Evolutionary conservation across 2,113 vertebrate species (phyloP), one percentile per base, ranked within the genome.

Genomic region (Astur gentilis): DNA sequence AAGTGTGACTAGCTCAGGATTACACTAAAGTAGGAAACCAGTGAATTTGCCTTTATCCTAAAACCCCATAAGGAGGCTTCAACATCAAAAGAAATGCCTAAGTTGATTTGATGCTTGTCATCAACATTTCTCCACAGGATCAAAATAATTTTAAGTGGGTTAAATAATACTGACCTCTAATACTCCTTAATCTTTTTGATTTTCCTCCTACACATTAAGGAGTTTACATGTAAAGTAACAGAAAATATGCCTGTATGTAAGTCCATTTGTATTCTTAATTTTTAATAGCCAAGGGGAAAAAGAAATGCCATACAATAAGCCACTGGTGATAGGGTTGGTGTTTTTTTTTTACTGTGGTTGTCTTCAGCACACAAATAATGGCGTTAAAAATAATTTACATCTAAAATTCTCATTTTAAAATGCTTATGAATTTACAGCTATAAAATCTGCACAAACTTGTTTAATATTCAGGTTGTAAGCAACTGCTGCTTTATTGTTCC

Each of bases 141-240:
- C 78, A 96, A 93, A 93, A 44, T 95, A 95, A 97, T 96, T 97
- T 93, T 92, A 83, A 95, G 70, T 96, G 87, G 75, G 83, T 97
- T 97, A 96, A 97, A 96, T 96, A 97, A 77, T 78, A 96, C 64
- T 97, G 97, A 96, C 96, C 94, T 97, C 96, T 97, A 97, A 96
- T 97, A 93, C 52, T 82, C 29, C 80, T 94, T 97, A 98, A 97
- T 96, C 90, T 76, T 83, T 95, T 84, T 94, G 34, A 97, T 96
- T 97, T 97, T 94, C 78, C n/a, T 97, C 49, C 78, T 91, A 93
- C 83, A 93, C 45, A 38, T 82, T 91, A 95, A 80, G 72, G 52
- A 96, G 52, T 97, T 97, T 97, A 91, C 42, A 84, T 96, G 84
- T 85, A 96, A 95, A 96, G 60, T 89, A 76, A 83, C 36, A 86